Evolutionary conservation across 2,797 vertebrate species (phyloP), one percentile per base, ranked within the genome.

Genomic region (Catamblyrhynchus diadema): DNA sequence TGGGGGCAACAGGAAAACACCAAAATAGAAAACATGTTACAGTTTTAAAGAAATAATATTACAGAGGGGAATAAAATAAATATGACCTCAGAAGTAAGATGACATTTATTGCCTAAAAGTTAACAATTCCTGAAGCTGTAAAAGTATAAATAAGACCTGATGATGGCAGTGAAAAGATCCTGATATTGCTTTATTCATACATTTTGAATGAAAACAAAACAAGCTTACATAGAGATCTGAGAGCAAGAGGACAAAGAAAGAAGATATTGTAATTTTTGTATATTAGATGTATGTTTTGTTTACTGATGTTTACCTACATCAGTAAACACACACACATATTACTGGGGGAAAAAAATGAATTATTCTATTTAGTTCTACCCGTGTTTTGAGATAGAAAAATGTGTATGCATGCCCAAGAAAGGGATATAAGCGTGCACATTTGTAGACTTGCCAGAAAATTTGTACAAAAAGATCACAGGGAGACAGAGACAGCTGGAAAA

Each of bases 401-500:
- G 51, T 57, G 67, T 41, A 35, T 67, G 66, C 22, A 82, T 44
- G 92, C 90, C 95, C 91, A 88, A 94, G 95, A 91, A 82, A 79
- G 47, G 62, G 59, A 86, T 81, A 82, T 82, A 95, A 94, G 74
- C 33, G 33, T 90, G 93, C 90, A 95, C 91, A 94, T 95, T 95
- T 37, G n/a, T 95, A 90, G 78, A 94, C 75, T 94, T 91, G 93
- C 95, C 97, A 96, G 96, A 96, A 97, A 97, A 97, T 96, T 91
- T 96, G 93, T 96, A 96, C 97, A 57, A 50, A 97, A 98, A 97
- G 96, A 98, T 98, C 98, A 98, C 95, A 98, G 95, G 95, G 92
- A 96, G 57, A 96, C 94, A 96, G 94, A 97, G 96, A 98, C 97
- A 98, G 98, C 97, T 98, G 98, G 97, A 98, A 98, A 98, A 97